These are phyloP conservation scores for Timema podura DNA, from an alignment of 2,888 invertebrate species.

Conservation along the genomic window DNA sequence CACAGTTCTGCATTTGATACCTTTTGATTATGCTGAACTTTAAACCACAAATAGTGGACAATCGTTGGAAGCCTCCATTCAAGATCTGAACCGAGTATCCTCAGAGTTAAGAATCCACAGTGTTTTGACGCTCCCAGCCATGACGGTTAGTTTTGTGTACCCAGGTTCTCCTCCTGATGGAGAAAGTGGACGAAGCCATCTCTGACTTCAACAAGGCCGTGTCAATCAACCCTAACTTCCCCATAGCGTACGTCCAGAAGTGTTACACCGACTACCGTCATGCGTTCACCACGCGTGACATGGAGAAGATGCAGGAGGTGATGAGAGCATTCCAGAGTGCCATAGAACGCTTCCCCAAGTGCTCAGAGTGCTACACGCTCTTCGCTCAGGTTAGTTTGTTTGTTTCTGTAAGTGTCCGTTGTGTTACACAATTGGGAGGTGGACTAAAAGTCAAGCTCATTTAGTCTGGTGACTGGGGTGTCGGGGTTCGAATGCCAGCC, in stretches of 20 bases:
- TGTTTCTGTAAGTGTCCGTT: neutral
- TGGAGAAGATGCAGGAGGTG: slow-evolving; percentile 59
- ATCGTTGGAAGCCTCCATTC: too few relatives aligned
- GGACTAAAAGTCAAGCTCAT: too few relatives aligned
- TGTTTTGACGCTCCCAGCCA: too few relatives aligned
- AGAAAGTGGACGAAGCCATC: slow-evolving; percentile 75
- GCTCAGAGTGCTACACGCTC: slow-evolving; percentile 81
- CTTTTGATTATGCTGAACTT: too few relatives aligned
- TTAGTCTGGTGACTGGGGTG: too few relatives aligned
- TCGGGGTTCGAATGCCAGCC: too few relatives aligned
- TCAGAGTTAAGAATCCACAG: too few relatives aligned
- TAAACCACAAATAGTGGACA: too few relatives aligned
- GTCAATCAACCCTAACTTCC: slow-evolving; percentile 75
- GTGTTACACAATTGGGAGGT: neutral
- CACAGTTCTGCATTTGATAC: too few relatives aligned
- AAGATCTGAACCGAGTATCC: too few relatives aligned
- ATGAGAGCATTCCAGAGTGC: slow-evolving; percentile 71
- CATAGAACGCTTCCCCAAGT: slow-evolving; percentile 74
- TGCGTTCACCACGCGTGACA: slow-evolving; percentile 58
- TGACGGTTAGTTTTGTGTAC: too few relatives aligned
- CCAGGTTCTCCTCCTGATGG: slow-evolving; percentile 78
- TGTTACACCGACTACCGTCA: slow-evolving; percentile 83
- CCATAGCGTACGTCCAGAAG: slow-evolving; percentile 84
- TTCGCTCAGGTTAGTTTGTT: slow-evolving; percentile 69
- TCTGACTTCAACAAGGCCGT: slow-evolving; percentile 80